These are phyloP conservation scores for Limanda limanda DNA, from an alignment of 2,113 vertebrate genomes.

Conservation along the genomic window DNA sequence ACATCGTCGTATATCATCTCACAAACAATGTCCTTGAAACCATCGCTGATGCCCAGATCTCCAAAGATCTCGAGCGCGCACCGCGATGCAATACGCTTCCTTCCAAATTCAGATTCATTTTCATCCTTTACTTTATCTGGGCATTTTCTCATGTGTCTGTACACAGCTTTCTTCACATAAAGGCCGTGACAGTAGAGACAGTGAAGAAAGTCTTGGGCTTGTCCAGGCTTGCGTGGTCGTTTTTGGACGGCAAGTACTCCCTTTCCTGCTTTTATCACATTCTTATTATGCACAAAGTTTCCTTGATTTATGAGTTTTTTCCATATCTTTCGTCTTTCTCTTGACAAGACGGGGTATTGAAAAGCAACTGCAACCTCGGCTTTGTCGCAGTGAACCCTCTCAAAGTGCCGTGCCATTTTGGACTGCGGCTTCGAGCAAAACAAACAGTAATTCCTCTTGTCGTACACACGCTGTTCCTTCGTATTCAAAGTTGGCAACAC, in stretches of 20 bases:
- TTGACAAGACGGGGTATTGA: slow-evolving; percentile 54
- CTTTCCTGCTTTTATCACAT: slow-evolving; percentile 51
- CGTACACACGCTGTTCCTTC: background rate
- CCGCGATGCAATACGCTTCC: background rate
- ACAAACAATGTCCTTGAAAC: slow-evolving; percentile 38
- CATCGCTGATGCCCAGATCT: slow-evolving; percentile 36
- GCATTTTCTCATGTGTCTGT: slow-evolving; percentile 56
- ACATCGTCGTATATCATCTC: slow-evolving; percentile 62
- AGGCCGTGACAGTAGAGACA: slow-evolving; percentile 67
- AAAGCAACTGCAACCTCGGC: slow-evolving; percentile 61
- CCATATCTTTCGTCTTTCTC: slow-evolving; percentile 63
- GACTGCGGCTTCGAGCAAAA: slow-evolving; percentile 45
- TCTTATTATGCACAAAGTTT: slow-evolving; percentile 71
- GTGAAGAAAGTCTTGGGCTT: slow-evolving; percentile 59
- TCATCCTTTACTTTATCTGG: slow-evolving; percentile 29
- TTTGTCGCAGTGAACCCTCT: slow-evolving; percentile 52
- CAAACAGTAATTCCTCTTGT: slow-evolving; percentile 63
- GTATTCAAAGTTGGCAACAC: slow-evolving; percentile 9
- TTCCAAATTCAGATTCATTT: rapidly evolving
- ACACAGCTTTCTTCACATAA: background rate
- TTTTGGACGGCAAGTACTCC: slow-evolving; percentile 51
- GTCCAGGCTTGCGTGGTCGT: background rate
- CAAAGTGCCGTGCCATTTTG: slow-evolving; percentile 64
- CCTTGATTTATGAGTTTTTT: slow-evolving; percentile 63
- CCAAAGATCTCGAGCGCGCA: slow-evolving; percentile 32